Percentiles rank a stretch among this genome's conserved stretches.
phyloP scores from a whole-genome alignment of 1,140 invertebrate genomes.

The Coenobita brevimanus region DNA sequence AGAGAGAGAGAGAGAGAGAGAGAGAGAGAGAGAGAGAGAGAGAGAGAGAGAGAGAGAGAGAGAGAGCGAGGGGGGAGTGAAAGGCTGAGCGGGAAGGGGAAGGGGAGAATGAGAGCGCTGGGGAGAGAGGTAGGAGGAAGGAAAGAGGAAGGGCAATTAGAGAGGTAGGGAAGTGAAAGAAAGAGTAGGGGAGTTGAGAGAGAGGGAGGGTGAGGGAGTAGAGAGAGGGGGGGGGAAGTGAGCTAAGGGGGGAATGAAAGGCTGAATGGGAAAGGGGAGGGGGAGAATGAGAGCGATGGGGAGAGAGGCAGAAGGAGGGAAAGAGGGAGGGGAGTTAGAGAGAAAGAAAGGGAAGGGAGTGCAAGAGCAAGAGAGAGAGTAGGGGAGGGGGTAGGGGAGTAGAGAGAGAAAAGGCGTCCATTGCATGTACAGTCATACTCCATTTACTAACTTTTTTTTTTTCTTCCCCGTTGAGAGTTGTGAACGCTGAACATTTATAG shows the following conservation, averaged over 20 bases:
- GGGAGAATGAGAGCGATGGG: background rate
- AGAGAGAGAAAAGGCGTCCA: background rate
- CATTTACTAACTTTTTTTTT: background rate
- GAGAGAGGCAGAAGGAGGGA: background rate
- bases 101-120: background rate
- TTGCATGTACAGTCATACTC: background rate
- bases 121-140: background rate
- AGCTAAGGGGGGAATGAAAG: background rate
- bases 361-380: background rate
- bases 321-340: background rate
- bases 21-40: conserved; percentile 22
- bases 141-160: background rate
- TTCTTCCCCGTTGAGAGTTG: background rate
- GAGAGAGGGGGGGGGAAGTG: background rate
- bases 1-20: conserved; percentile 19
- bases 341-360: background rate
- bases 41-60: background rate
- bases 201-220: background rate
- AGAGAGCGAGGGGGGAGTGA: background rate
- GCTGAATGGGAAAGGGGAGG: background rate
- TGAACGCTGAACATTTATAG: background rate
- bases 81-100: background rate
- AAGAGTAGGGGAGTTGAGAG: background rate
- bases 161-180: background rate
- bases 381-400: background rate